These are phyloP conservation scores for Megamerina dolium DNA, from an alignment of 2,888 invertebrate species.

Conservation along the genomic window DNA sequence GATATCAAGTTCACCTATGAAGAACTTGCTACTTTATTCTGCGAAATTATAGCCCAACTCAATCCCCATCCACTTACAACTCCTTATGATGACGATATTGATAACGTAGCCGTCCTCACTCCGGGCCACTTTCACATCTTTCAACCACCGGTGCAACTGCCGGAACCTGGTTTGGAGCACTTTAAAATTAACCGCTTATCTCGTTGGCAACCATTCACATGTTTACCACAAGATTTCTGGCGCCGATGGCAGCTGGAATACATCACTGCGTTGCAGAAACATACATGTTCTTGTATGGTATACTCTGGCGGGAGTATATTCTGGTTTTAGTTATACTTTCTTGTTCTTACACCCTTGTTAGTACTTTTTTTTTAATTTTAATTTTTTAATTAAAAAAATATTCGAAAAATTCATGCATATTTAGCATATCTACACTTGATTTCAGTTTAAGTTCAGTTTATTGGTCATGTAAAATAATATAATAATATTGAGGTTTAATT, in stretches of 20 bases:
- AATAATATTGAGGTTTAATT: no score
- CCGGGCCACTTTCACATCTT: slow-evolving; percentile 1
- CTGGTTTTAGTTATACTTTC: no score
- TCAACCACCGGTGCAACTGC: slow-evolving; percentile 3
- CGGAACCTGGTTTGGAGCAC: slow-evolving; percentile 1
- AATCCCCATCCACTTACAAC: no score
- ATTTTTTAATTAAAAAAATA: no score
- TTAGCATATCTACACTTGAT: no score
- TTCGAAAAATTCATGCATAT: no score
- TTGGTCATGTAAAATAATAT: no score
- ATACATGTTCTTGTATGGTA: no score
- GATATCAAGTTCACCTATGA: slow-evolving; percentile 1
- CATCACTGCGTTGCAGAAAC: slow-evolving; percentile 4
- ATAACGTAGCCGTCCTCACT: slow-evolving; percentile 2
- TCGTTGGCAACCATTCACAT: slow-evolving; percentile 5
- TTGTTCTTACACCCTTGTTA: no score
- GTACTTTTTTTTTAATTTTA: no score
- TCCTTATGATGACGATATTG: slow-evolving; percentile 2
- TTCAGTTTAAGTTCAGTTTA: no score
- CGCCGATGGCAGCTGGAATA: slow-evolving; percentile 4
- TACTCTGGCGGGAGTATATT: no score
- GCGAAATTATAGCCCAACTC: slow-evolving; percentile 4
- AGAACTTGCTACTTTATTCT: slow-evolving; percentile 1
- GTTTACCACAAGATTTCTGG: slow-evolving; percentile 9
- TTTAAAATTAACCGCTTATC: slow-evolving; percentile 1